A percentile compares a stretch with the other conserved stretches of the same genome.
phyloP scores from a whole-genome alignment of 2,797 vertebrate genomes.

The Gephyroberyx darwinii region DNA sequence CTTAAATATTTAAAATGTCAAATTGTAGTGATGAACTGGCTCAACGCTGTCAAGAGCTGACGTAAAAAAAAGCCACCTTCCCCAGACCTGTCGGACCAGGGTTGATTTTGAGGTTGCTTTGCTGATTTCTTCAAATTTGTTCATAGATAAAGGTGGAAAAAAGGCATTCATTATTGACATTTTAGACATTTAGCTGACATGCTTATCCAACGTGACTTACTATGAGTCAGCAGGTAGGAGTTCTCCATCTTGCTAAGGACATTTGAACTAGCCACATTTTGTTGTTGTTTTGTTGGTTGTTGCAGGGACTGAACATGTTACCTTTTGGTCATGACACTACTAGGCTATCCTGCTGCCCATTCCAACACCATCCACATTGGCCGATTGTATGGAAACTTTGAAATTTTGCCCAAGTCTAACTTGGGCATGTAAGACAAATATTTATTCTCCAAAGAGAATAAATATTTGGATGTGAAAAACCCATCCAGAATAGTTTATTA shows the following conservation, averaged over 20 bases:
- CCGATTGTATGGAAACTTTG: not conserved
- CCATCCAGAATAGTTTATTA: not conserved
- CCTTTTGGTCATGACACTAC: not conserved
- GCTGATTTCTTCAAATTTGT: not conserved
- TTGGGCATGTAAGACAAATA: too few relatives aligned
- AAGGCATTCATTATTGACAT: not conserved
- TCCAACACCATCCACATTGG: not conserved
- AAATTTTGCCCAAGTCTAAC: not conserved
- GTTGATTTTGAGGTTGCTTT: slow-evolving; percentile 35
- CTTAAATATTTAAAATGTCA: slow-evolving; percentile 76
- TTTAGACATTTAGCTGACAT: slow-evolving; percentile 3
- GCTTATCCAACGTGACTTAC: not conserved
- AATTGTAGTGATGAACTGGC: slow-evolving; percentile 60
- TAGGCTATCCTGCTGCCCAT: not conserved
- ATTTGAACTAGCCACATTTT: not conserved
- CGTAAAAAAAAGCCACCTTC: slow-evolving; percentile 45
- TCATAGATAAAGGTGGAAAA: not conserved
- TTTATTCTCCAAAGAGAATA: not conserved
- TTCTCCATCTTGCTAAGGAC: not conserved
- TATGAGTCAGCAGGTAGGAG: not conserved
- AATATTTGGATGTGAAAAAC: not conserved
- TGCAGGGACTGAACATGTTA: not conserved
- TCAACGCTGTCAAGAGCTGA: slow-evolving; percentile 22
- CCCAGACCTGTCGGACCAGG: not conserved
- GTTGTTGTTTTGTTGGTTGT: too few relatives aligned